Base-by-base conservation (phyloP, 2,113 vertebrate species). In the Perccottus glenii region DNA sequence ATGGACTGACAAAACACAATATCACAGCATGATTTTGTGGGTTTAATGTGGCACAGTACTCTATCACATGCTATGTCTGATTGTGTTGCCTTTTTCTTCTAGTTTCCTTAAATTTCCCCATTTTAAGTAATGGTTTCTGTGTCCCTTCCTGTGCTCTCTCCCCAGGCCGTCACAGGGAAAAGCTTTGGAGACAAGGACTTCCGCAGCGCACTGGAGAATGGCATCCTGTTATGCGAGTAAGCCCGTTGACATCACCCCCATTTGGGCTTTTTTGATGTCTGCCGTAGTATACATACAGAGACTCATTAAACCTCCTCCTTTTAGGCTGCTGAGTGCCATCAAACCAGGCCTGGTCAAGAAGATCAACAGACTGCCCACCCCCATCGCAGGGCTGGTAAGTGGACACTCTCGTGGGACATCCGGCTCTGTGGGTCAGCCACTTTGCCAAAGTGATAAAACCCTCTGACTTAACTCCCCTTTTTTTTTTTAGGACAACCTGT, bases 161-260 rank as follows among this genome's bases (percentile, higher is more conserved):
- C 60, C 9, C 90, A 98, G 97, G 95, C 95, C 90, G 96, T 95
- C 60, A 99, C 97, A 0, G 95, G 96, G 77, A 94, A 95, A 91
- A 94, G 91, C 80, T 98, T 99, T 74, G 96, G 96, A 32, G 95
- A 97, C 69, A 98, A 94, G 81, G 96, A 96, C 87, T 99, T 99
- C 89, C 95, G 96, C 81, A 93, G 94, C 0, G 95, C 95, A 4
- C 85, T 99, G 87, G 96, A 99, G 91, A 98, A 97, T 2, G 97
- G 97, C 77, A 95, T 98, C 90, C 94, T 98, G 85, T 94, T 99
- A 70, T 99, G 97, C 93, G 96, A 99, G 97, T 99, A 93, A 97
- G 97, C 93, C 42, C 36, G 1, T 36, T 27, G 36, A 83, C 67
- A 53, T 74, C 10, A 5, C 47, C 33, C 46, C 70, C 38, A 27